These are phyloP conservation scores for Apeira syringaria DNA, from an alignment of 2,888 invertebrate species.

Conservation along the genomic window DNA sequence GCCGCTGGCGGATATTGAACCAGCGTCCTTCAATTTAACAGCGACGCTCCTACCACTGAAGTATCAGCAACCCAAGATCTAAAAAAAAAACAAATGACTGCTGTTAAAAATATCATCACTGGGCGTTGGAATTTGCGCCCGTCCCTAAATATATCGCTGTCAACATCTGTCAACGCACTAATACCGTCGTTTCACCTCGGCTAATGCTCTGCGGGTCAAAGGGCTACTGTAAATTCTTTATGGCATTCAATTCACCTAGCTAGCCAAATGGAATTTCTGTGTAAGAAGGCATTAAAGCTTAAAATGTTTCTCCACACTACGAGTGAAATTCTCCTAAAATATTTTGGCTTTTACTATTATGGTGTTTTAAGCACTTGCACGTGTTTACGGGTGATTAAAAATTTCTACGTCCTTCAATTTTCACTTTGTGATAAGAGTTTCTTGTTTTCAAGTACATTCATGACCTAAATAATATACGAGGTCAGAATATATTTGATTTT, in stretches of 20 bases:
- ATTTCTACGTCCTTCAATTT: too few species aligned
- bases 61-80: too few species aligned
- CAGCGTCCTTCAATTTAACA: too few species aligned
- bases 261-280: conserved; percentile 58
- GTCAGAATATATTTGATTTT: too few species aligned
- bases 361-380: conserved; percentile 1
- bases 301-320: conserved; percentile 30
- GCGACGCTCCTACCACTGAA: too few species aligned
- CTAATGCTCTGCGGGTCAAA: conserved; percentile 44
- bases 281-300: conserved; percentile 42
- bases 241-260: conserved; percentile 45
- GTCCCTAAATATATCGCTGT: conserved; percentile 32
- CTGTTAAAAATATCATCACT: too few species aligned
- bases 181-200: conserved; percentile 39
- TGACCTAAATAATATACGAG: too few species aligned
- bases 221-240: conserved; percentile 50
- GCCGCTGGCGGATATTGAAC: too few species aligned
- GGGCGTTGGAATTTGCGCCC: conserved; percentile 20
- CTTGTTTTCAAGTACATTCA: too few species aligned
- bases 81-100: too few species aligned
- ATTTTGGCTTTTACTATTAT: conserved; percentile 14
- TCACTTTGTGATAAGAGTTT: too few species aligned
- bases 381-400: conserved; percentile 2
- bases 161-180: conserved; percentile 44
- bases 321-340: conserved; percentile 26